Base-by-base conservation (phyloP, 1,140 invertebrate genomes). In the Carcinoscorpius rotundicauda region DNA sequence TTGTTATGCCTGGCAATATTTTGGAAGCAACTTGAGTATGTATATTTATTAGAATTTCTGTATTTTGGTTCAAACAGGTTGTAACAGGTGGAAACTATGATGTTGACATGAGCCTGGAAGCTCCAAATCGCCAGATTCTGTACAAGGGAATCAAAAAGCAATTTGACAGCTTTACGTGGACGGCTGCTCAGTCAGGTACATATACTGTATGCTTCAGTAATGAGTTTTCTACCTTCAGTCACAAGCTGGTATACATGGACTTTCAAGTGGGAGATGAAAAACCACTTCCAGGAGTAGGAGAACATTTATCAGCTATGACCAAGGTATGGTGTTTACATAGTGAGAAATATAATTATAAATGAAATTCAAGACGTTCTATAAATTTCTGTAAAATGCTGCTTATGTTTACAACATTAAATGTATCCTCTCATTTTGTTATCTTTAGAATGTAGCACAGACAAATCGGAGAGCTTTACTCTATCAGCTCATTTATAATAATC, bases 151-250 rank as follows among this genome's bases (percentile, higher is more conserved):
- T 91, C 3, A 95, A 94, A 79, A 89, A 88, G 72, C 93, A 97
- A 72, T 97, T 93, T 79, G 93, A 98, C 77, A 93, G 88, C 5
- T 87, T 93, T 75, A 86, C 85, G 53, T 98, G 94, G 79, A 85
- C 82, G 51, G 84, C 93, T 5, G 81, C 85, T 64, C 74, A 83
- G 57, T 80, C 82, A 66, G 91, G 92, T 66, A 81, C 89, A 4
- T 95, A 94, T 74, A 77, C 76, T 58, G 89, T 89, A 9, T 99
- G 97, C 78, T 99, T 99, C 76, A 97, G 93, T 74, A 99, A 99
- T 81, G 95, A 99, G 77, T 99, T 99, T 77, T 98, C 96, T 57
- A 98, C 96, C 55, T 98, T 98, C 79, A 96, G 93, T n/a, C 97
- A 99, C 74, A 99, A 99, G 81, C 83, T 98, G 66, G 91, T 99